Evolutionary conservation across 2,113 vertebrate genomes (phyloP).

Genomic region (Bubo bubo): DNA sequence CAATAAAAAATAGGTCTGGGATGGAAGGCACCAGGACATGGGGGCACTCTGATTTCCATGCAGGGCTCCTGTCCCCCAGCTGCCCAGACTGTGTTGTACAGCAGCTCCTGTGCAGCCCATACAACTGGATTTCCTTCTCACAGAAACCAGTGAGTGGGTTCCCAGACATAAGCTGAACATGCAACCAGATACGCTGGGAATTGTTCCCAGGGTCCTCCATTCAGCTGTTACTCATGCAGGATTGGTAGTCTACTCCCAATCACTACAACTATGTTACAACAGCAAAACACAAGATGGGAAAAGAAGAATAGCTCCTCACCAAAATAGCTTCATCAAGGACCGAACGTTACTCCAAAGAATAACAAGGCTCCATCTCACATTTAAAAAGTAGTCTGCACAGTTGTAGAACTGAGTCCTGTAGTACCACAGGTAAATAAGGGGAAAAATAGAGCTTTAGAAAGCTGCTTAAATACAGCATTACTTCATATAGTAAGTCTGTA

Average conservation of each 20-base stretch:
- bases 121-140: background rate
- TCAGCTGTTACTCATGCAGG: background rate
- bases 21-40: background rate
- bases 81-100: rapidly evolving
- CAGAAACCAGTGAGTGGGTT: rapidly evolving
- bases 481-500: background rate
- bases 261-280: background rate
- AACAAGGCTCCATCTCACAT: background rate
- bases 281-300: background rate
- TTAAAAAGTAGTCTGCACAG: background rate
- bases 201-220: background rate
- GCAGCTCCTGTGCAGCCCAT: background rate
- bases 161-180: background rate
- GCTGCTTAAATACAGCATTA: background rate
- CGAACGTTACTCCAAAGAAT: background rate
- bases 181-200: background rate
- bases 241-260: background rate
- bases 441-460: background rate
- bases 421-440: background rate
- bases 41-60: background rate
- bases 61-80: background rate
- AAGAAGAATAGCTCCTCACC: background rate
- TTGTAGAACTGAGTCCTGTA: background rate
- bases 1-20: background rate
- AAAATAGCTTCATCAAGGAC: background rate